Conservation (phyloP, 2,113 vertebrate species). For the Anthoscopus minutus region DNA sequence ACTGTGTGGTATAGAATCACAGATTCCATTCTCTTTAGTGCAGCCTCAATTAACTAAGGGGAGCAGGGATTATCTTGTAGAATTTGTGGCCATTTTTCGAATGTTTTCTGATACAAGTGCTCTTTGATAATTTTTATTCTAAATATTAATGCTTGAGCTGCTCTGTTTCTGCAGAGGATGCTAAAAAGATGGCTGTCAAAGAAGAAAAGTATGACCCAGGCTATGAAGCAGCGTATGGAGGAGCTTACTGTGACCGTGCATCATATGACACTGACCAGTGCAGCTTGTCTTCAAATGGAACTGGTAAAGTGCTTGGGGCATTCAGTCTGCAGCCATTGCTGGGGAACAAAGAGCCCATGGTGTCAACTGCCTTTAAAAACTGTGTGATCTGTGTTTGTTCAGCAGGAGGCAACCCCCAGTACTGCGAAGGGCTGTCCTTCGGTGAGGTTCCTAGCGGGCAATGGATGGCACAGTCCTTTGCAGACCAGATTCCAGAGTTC, state of each 20-base stretch:
- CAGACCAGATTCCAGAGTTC: conserved; percentile 79
- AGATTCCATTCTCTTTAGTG: not conserved
- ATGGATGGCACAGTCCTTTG: conserved; percentile 83
- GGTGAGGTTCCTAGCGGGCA: conserved; percentile 78
- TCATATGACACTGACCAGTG: conserved; percentile 73
- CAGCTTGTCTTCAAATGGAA: conserved; percentile 71
- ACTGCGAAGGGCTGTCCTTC: conserved; percentile 25
- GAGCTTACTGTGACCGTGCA: conserved; percentile 71
- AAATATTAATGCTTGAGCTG: not conserved
- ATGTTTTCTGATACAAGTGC: not conserved
- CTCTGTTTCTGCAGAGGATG: conserved; percentile 82
- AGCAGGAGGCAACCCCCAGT: conserved; percentile 57
- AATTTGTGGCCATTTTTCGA: not conserved
- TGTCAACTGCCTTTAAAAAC: not conserved
- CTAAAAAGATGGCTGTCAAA: conserved; percentile 94
- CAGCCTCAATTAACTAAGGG: not conserved
- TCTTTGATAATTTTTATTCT: not conserved
- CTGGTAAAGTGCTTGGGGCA: conserved; percentile 60
- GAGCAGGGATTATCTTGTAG: not conserved
- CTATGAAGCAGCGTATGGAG: conserved; percentile 90
- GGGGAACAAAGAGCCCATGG: not conserved
- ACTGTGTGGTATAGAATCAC: not conserved
- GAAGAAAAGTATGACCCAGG: conserved; percentile 95
- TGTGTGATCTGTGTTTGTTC: not conserved
- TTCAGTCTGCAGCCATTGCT: not conserved